Evolutionary conservation across 35 echinoderm and acorn worm species (phyloP).

Genomic region (Stichopus chloronotus): DNA sequence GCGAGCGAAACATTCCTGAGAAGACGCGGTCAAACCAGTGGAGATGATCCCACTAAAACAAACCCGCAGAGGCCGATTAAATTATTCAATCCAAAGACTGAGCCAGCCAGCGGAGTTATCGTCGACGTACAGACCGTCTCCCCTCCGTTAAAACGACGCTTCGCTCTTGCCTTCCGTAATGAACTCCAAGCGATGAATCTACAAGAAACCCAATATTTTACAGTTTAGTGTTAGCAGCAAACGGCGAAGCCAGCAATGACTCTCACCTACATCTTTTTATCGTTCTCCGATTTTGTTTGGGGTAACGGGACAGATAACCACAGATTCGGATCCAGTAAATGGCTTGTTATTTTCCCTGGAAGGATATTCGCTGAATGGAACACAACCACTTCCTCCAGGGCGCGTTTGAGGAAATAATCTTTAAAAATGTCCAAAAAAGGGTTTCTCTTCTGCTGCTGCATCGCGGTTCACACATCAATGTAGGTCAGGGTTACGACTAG

Average conservation of each 20-base stretch:
- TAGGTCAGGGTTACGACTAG: slow-evolving; percentile 53
- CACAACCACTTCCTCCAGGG: slow-evolving; percentile 50
- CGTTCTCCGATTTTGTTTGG: background rate
- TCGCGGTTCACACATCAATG: slow-evolving; percentile 55
- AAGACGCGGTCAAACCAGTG: no score
- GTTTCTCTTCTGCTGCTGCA: slow-evolving; percentile 3
- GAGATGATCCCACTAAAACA: no score
- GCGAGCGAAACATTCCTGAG: no score
- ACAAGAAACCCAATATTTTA: slow-evolving; percentile 1
- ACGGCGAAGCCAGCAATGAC: background rate
- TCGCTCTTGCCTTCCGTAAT: background rate
- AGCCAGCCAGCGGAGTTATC: background rate
- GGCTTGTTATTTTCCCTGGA: background rate
- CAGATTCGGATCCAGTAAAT: background rate
- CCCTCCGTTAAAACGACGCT: background rate
- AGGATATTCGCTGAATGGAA: slow-evolving; percentile 30
- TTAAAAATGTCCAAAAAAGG: slow-evolving; percentile 11
- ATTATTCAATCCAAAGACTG: no score
- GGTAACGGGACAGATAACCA: background rate
- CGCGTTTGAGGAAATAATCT: slow-evolving; percentile 49
- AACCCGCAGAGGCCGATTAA: no score
- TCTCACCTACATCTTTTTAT: background rate
- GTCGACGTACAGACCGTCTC: background rate
- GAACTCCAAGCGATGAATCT: background rate
- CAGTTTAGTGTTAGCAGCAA: background rate